These are phyloP conservation scores for Pseudococcus jackbeardsleyi DNA, from an alignment of 2,888 invertebrate genomes.

Conservation along the genomic window DNA sequence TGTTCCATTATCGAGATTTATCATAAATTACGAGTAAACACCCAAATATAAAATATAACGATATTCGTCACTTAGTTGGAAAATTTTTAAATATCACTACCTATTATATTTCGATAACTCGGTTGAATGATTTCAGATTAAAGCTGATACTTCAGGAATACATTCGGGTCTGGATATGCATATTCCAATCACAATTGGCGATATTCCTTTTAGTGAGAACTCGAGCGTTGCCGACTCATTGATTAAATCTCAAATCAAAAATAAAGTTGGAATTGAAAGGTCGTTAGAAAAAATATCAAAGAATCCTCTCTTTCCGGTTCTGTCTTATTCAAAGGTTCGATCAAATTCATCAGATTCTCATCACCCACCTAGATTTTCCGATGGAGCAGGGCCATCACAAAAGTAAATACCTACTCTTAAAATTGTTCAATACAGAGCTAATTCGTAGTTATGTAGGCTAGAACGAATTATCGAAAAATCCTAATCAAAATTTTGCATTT, in stretches of 20 bases:
- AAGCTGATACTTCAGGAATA: constrained; percentile 59
- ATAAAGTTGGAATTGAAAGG: not conserved
- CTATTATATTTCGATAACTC: not conserved
- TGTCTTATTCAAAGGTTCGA: not conserved
- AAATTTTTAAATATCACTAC: too few relatives aligned
- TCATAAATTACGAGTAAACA: constrained; percentile 64
- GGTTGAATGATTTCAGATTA: constrained; percentile 57
- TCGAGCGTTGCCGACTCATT: not conserved
- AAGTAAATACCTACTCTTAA: not conserved
- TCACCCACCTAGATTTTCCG: not conserved
- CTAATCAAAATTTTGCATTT: not conserved
- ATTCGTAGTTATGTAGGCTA: too few relatives aligned
- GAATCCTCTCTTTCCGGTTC: not conserved
- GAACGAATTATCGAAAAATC: too few relatives aligned
- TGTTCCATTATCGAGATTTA: constrained; percentile 64
- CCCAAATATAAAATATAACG: too few relatives aligned
- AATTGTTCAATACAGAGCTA: too few relatives aligned
- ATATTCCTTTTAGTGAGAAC: constrained; percentile 65
- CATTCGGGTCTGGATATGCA: constrained; percentile 60
- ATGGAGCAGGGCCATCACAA: not conserved
- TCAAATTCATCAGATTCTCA: not conserved
- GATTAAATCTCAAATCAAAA: not conserved
- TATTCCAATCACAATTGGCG: constrained; percentile 65
- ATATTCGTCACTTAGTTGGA: too few relatives aligned
- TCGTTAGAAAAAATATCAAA: not conserved